These are phyloP conservation scores for Bombus terrestris DNA, from an alignment of 1,140 invertebrate species.

Conservation along the genomic window DNA sequence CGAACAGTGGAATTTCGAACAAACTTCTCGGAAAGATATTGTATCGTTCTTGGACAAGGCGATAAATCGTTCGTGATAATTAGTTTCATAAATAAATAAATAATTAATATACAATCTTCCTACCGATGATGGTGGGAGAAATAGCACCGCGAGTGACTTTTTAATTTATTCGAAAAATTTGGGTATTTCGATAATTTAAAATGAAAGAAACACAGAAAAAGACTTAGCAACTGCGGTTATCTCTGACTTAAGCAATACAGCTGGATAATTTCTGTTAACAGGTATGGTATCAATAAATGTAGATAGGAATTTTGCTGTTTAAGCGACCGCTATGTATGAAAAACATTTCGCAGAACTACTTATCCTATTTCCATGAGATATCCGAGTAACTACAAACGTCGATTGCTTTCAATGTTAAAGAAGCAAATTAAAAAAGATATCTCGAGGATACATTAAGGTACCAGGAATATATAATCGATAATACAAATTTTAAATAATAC, in stretches of 20 bases:
- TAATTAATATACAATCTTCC: too few species aligned
- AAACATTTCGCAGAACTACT: not conserved
- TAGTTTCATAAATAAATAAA: too few species aligned
- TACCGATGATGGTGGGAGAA: too few species aligned
- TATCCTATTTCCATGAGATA: not conserved
- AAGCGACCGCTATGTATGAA: not conserved
- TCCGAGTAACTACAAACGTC: not conserved
- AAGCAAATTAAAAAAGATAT: not conserved
- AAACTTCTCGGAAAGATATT: too few species aligned
- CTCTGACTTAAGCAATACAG: not conserved
- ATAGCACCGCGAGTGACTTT: too few species aligned
- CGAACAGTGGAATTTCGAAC: too few species aligned
- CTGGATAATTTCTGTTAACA: not conserved
- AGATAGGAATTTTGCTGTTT: not conserved
- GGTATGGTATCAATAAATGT: not conserved
- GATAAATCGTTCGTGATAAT: too few species aligned
- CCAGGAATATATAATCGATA: not conserved
- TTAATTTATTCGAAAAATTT: not conserved
- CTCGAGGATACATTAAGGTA: not conserved
- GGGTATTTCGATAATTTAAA: not conserved
- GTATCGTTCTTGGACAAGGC: too few species aligned
- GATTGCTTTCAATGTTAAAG: not conserved
- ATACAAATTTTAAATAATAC: not conserved
- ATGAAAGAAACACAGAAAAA: not conserved
- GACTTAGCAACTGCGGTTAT: not conserved